phyloP scores from a whole-genome alignment of 2,888 invertebrate genomes.

The Tinea trinotella region DNA sequence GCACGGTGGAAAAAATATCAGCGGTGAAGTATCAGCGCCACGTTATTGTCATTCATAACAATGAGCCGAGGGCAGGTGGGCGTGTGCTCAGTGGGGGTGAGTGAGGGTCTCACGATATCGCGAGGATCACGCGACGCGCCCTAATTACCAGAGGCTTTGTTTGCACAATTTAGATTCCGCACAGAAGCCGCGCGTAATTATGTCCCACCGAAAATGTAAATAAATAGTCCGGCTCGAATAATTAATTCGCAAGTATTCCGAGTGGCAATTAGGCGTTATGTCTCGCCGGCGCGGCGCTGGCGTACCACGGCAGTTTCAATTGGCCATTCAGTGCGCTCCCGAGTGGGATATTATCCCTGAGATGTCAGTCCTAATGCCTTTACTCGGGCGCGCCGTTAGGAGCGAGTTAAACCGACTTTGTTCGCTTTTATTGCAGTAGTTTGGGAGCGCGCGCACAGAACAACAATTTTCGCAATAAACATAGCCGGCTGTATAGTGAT shows the following conservation, averaged over 20 bases:
- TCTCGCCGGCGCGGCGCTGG: slow-evolving; percentile 17
- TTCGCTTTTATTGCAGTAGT: slow-evolving; percentile 23
- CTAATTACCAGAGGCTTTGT: slow-evolving; percentile 33
- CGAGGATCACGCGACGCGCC: slow-evolving; percentile 23
- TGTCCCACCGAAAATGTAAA: slow-evolving; percentile 22
- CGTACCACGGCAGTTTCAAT: too few relatives aligned
- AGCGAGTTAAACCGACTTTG: slow-evolving; percentile 20
- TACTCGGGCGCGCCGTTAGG: slow-evolving; percentile 13
- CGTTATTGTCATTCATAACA: slow-evolving; percentile 70
- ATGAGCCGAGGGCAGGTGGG: slow-evolving; percentile 29
- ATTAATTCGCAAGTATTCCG: slow-evolving; percentile 22
- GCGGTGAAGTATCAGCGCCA: slow-evolving; percentile 51
- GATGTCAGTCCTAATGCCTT: slow-evolving; percentile 20
- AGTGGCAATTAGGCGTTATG: slow-evolving; percentile 21
- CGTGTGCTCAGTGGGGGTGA: slow-evolving; percentile 25
- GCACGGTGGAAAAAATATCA: slow-evolving; percentile 56
- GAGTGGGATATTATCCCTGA: slow-evolving; percentile 20
- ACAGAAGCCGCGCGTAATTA: slow-evolving; percentile 21
- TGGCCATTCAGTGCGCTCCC: slow-evolving; percentile 17
- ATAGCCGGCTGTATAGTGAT: neutral
- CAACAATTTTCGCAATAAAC: slow-evolving; percentile 19
- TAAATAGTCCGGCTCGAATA: slow-evolving; percentile 23
- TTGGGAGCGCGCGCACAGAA: slow-evolving; percentile 21
- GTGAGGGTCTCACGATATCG: slow-evolving; percentile 29
- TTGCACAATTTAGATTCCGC: slow-evolving; percentile 35